Conservation (phyloP, 1,140 invertebrate species). For the Drosophila tristis region DNA sequence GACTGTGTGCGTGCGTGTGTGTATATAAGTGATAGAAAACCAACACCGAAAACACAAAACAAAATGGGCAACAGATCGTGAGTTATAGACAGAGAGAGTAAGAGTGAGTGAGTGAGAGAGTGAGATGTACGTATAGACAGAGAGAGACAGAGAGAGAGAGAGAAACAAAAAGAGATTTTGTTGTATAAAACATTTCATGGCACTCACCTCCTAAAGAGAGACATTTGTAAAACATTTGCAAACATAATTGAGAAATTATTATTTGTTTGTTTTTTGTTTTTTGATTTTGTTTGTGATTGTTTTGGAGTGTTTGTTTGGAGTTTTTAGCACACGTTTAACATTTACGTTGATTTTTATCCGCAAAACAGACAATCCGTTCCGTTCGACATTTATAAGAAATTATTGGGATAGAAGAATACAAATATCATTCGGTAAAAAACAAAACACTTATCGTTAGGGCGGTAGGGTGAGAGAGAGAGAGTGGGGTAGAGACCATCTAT, state of each 20-base stretch:
- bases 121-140: constrained; percentile 20
- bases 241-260: constrained; percentile 50
- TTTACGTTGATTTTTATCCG: constrained; percentile 69
- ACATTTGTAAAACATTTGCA: constrained; percentile 61
- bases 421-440: constrained; percentile 68
- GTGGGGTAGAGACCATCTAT: constrained; percentile 17
- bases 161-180: constrained; percentile 38
- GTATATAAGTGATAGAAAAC: constrained; percentile 30
- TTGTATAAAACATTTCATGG: constrained; percentile 59
- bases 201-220: constrained; percentile 74
- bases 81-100: constrained; percentile 21
- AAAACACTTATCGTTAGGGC: constrained; percentile 29
- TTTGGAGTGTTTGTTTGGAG: constrained; percentile 4
- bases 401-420: constrained; percentile 67
- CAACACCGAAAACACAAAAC: constrained; percentile 62
- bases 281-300: not conserved
- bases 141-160: constrained; percentile 28
- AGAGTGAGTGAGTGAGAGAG: constrained; percentile 8
- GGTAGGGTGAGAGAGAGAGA: not conserved
- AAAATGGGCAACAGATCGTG: constrained; percentile 36
- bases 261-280: constrained; percentile 43
- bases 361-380: constrained; percentile 56
- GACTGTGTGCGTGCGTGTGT: constrained; percentile 14
- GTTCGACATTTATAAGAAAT: constrained; percentile 69
- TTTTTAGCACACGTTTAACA: constrained; percentile 70